These are phyloP conservation scores for Drosophila kohkoa DNA, from an alignment of 1,140 invertebrate species.

Conservation along the genomic window DNA sequence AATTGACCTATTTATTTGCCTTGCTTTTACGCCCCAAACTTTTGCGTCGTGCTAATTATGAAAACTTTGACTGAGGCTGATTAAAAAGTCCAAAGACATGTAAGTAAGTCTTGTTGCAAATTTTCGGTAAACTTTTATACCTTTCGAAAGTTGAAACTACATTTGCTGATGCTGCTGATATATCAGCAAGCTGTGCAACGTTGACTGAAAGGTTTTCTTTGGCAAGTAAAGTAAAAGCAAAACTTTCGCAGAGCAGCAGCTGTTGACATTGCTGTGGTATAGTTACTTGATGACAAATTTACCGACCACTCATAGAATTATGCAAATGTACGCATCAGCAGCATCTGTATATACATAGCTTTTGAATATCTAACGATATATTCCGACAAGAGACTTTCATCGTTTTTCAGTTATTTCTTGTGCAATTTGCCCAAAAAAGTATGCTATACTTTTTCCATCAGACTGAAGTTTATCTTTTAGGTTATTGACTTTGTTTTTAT, in stretches of 20 bases:
- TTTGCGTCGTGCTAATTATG: conserved; percentile 12
- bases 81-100: conserved; percentile 24
- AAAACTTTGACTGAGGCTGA: conserved; percentile 11
- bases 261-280: conserved; percentile 27
- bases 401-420: conserved; percentile 1
- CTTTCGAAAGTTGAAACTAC: conserved; percentile 1
- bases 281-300: conserved; percentile 41
- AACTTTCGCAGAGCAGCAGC: conserved; percentile 35
- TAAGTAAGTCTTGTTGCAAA: not conserved
- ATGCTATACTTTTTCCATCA: not conserved
- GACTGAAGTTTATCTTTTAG: no score
- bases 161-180: conserved; percentile 13
- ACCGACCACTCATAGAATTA: conserved; percentile 40
- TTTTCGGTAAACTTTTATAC: conserved; percentile 12
- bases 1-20: not conserved
- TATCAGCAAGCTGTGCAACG: conserved; percentile 27
- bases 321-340: conserved; percentile 35
- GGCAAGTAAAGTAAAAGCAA: conserved; percentile 10
- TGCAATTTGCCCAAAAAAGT: not conserved
- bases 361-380: conserved; percentile 36
- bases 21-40: not conserved
- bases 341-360: conserved; percentile 5
- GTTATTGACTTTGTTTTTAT: no score
- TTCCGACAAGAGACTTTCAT: not conserved
- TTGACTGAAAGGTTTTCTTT: conserved; percentile 3